Evolutionary conservation across 2,888 invertebrate genomes (phyloP).

Genomic region (Ophion ellenae): DNA sequence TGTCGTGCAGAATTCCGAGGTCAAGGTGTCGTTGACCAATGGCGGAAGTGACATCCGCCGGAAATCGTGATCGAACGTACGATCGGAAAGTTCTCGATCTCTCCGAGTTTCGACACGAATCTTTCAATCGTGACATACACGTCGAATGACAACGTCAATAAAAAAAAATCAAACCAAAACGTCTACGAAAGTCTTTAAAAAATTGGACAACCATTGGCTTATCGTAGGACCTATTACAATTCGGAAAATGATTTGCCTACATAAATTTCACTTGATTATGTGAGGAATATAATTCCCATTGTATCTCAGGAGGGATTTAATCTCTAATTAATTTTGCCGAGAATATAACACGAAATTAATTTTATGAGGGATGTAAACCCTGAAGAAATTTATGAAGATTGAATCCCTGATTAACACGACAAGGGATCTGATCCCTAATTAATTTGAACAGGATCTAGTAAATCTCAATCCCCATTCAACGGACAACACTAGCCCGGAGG

Average conservation of each 20-base stretch:
- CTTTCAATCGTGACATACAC: neutral
- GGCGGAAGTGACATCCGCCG: constrained; percentile 71
- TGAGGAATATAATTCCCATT: no score
- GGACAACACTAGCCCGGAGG: neutral
- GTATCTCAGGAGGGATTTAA: neutral
- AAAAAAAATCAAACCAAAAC: neutral
- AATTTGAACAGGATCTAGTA: neutral
- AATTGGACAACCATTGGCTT: neutral
- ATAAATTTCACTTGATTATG: no score
- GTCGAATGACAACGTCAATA: neutral
- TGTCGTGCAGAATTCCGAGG: constrained; percentile 53
- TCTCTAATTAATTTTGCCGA: neutral
- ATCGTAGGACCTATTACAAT: neutral
- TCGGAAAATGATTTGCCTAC: neutral
- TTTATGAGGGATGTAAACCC: neutral
- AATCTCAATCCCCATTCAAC: neutral
- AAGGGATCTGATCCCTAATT: neutral
- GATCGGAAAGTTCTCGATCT: constrained; percentile 4
- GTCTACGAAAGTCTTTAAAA: neutral
- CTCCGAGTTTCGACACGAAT: neutral
- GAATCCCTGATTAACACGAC: neutral
- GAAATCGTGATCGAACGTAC: constrained; percentile 65
- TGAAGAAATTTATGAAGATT: neutral
- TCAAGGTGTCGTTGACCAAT: constrained; percentile 68
- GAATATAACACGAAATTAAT: neutral